A percentile compares a stretch with the other conserved stretches of the same genome.
These are phyloP conservation scores for Leuciscus idus DNA, from an alignment of 2,113 vertebrate species.

Conservation along the genomic window DNA sequence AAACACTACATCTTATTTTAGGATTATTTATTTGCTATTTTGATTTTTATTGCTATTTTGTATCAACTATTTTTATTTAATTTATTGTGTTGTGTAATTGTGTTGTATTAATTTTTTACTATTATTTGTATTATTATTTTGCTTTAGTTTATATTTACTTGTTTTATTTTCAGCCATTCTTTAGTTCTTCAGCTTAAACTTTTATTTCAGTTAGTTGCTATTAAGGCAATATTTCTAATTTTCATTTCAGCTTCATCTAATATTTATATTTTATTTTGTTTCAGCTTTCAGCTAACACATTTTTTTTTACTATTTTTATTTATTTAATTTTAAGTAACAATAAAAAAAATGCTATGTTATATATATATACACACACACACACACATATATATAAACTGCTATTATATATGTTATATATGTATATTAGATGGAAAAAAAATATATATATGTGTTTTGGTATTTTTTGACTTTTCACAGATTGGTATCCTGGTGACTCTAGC, in stretches of 20 bases:
- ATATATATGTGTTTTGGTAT: background rate
- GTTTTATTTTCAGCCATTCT: background rate
- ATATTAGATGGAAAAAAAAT: too few species aligned
- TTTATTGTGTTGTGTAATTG: background rate
- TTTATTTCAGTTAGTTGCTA: background rate
- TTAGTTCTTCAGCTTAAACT: background rate
- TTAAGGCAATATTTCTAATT: background rate
- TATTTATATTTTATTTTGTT: background rate
- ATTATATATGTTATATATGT: too few species aligned
- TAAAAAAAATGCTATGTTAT: too few species aligned
- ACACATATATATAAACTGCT: too few species aligned
- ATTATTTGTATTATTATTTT: background rate
- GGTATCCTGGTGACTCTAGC: constrained; percentile 77
- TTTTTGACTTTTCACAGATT: constrained; percentile 66
- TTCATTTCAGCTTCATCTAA: background rate
- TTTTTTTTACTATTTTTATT: background rate
- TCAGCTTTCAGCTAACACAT: background rate
- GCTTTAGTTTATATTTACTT: background rate
- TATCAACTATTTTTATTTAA: too few species aligned
- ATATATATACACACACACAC: too few species aligned
- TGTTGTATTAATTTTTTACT: background rate
- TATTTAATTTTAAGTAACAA: background rate
- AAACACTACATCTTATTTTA: background rate
- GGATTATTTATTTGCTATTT: background rate
- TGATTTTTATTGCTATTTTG: background rate